These are phyloP conservation scores for Rattus norvegicus DNA, from an alignment of 2,113 vertebrate genomes.

Conservation along the genomic window GRCr8 NC_086037.1:60162001-60162500, in stretches of 20 bases:
- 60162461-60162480: no score
- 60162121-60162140: constrained; percentile 74
- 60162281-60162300: constrained; percentile 70
- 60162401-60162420: constrained; percentile 48
- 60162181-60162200: constrained; percentile 53
- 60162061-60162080: constrained; percentile 48
- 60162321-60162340: constrained; percentile 68
- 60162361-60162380: constrained; percentile 2
- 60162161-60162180: constrained; percentile 56
- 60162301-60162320: constrained; percentile 66
- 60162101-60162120: constrained; percentile 66
- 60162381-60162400: constrained; percentile 78
- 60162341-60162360: background rate
- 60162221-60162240: constrained; percentile 68
- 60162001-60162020: background rate
- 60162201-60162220: constrained; percentile 56
- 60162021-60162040: constrained; percentile 25
- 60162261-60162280: constrained; percentile 79
- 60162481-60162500: no score
- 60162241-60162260: constrained; percentile 78
- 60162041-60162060: constrained; percentile 21
- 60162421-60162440: constrained; percentile 68
- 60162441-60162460: no score
- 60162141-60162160: constrained; percentile 40
- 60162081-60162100: constrained; percentile 75